Percentiles rank a stretch among this genome's conserved stretches.
Evolutionary conservation across 92 coral and sea anemone species (phyloP).

Genomic region (Siderastrea siderea): DNA sequence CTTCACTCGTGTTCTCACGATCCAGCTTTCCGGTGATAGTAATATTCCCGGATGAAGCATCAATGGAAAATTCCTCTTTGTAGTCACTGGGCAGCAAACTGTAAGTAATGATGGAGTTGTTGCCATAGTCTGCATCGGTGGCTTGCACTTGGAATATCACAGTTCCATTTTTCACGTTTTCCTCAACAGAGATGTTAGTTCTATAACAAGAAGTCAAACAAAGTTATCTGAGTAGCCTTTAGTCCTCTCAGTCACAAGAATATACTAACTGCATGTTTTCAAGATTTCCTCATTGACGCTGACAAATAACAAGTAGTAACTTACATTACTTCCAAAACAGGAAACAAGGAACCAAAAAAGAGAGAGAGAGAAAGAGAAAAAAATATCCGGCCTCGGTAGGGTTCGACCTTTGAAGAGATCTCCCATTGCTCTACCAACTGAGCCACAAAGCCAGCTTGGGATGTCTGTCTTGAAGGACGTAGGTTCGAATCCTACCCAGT

Average conservation of each 20-base stretch:
- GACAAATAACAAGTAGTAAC: too few relatives aligned
- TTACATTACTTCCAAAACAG: too few relatives aligned
- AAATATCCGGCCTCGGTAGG: too few relatives aligned
- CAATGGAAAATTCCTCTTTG: constrained; percentile 2
- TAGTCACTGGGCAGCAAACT: constrained; percentile 34
- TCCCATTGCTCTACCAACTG: too few relatives aligned
- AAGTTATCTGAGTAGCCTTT: neutral
- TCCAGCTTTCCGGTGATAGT: neutral
- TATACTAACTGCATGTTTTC: neutral
- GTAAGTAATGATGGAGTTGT: constrained; percentile 36
- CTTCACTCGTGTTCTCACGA: neutral
- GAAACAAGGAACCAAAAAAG: too few relatives aligned
- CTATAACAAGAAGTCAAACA: neutral
- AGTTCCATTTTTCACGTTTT: constrained; percentile 46
- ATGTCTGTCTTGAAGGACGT: too few relatives aligned
- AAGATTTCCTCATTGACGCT: neutral
- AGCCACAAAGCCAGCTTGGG: too few relatives aligned
- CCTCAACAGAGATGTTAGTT: neutral
- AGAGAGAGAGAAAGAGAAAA: too few relatives aligned
- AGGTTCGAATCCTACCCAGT: too few relatives aligned
- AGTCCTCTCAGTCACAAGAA: neutral
- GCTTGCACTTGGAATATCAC: constrained; percentile 50
- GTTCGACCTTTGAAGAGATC: too few relatives aligned
- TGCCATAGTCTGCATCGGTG: constrained; percentile 44
- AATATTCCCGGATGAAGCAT: constrained; percentile 17